Conservation (phyloP, 1,140 invertebrate genomes). For the Chlorops oryzae region DNA sequence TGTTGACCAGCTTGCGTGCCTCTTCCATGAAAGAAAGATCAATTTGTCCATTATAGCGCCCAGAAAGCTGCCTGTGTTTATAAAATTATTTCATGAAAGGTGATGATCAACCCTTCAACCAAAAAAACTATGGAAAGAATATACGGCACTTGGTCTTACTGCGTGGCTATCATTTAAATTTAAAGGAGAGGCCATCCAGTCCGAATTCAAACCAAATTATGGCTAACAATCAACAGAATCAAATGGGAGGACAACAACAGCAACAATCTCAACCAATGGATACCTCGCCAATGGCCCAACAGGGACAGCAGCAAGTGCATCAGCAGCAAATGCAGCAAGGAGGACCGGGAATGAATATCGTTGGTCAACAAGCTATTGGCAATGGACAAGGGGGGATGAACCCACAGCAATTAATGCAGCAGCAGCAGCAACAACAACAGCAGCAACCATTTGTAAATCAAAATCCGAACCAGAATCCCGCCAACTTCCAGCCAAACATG, state of each 20-base stretch:
- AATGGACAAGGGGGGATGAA: not conserved
- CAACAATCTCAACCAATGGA: no score
- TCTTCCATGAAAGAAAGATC: constrained; percentile 72
- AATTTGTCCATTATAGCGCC: constrained; percentile 84
- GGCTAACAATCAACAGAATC: constrained; percentile 43
- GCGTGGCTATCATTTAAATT: constrained; percentile 66
- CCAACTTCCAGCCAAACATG: constrained; percentile 37
- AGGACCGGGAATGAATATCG: constrained; percentile 38
- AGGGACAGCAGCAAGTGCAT: constrained; percentile 22
- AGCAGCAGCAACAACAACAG: constrained; percentile 18
- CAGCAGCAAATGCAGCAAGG: constrained; percentile 43
- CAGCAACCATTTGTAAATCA: constrained; percentile 38
- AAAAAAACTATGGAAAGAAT: constrained; percentile 88
- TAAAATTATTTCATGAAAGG: constrained; percentile 76
- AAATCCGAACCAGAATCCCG: constrained; percentile 26
- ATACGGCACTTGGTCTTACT: constrained; percentile 75
- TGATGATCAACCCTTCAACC: constrained; percentile 72
- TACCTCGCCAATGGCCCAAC: no score
- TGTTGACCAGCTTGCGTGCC: constrained; percentile 66
- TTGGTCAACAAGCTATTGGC: constrained; percentile 27
- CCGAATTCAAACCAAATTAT: constrained; percentile 49
- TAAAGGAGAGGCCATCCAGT: constrained; percentile 76
- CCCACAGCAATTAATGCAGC: constrained; percentile 3
- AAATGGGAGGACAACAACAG: constrained; percentile 19
- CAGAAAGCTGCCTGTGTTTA: constrained; percentile 73